These are phyloP conservation scores for Vireo altiloquus DNA, from an alignment of 2,113 vertebrate species.

Conservation along the genomic window DNA sequence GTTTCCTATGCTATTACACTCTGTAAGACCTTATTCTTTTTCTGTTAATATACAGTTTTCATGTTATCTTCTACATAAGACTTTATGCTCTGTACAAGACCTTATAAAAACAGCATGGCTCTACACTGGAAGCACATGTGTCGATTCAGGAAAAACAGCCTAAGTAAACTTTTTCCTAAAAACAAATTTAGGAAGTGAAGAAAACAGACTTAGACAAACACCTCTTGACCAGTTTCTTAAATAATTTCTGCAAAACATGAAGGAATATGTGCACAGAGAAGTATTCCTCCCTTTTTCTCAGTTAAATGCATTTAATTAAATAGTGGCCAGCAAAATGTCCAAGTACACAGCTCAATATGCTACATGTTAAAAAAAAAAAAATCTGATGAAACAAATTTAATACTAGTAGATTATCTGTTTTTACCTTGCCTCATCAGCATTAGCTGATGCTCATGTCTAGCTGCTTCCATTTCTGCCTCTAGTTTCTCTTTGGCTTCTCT, in stretches of 20 bases:
- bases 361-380: neutral
- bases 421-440: conserved; percentile 99
- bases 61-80: neutral
- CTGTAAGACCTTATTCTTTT: neutral
- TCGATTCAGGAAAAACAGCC: neutral
- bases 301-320: neutral
- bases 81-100: neutral
- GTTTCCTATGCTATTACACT: neutral
- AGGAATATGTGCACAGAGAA: neutral
- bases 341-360: neutral
- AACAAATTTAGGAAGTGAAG: neutral
- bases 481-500: conserved; percentile 95
- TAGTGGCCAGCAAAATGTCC: neutral
- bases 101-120: neutral
- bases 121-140: neutral
- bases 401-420: neutral
- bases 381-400: neutral
- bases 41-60: neutral
- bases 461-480: conserved; percentile 97
- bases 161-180: neutral
- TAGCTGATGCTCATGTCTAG: conserved; percentile 95
- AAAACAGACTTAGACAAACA: neutral
- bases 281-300: neutral
- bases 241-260: neutral
- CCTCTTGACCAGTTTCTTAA: neutral